Conservation (phyloP, 2,888 invertebrate genomes). For the Acrobeloides nanus region DNA sequence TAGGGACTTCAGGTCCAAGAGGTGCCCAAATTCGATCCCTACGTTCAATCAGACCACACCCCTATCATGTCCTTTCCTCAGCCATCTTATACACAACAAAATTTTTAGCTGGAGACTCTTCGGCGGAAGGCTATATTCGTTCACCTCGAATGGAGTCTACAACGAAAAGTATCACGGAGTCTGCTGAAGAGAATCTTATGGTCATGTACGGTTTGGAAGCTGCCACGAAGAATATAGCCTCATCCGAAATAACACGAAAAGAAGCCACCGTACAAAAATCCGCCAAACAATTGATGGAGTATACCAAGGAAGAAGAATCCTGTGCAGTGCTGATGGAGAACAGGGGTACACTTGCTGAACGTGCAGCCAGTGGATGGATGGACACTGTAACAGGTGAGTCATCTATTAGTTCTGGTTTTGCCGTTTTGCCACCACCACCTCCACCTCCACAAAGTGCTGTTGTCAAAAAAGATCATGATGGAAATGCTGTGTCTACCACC, state of each 20-base stretch:
- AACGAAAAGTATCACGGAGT: constrained; percentile 22
- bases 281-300: constrained; percentile 30
- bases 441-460: background rate
- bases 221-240: background rate
- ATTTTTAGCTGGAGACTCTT: constrained; percentile 19
- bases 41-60: no score
- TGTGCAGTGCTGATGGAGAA: constrained; percentile 49
- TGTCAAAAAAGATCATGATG: constrained; percentile 1
- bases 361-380: constrained; percentile 28
- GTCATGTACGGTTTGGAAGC: constrained; percentile 32
- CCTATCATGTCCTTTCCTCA: no score
- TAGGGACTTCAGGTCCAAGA: no score
- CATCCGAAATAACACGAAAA: constrained; percentile 9
- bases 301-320: constrained; percentile 34
- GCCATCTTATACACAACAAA: constrained; percentile 7
- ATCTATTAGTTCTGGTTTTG: constrained; percentile 12
- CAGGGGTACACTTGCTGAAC: constrained; percentile 33
- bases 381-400: constrained; percentile 42
- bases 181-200: constrained; percentile 33
- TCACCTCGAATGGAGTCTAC: constrained; percentile 2
- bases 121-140: constrained; percentile 2
- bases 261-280: constrained; percentile 3
- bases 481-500: no score
- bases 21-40: no score
- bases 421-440: constrained; percentile 6